Evolutionary conservation across 2,888 invertebrate species (phyloP).

Genomic region (Pollenia labialis): DNA sequence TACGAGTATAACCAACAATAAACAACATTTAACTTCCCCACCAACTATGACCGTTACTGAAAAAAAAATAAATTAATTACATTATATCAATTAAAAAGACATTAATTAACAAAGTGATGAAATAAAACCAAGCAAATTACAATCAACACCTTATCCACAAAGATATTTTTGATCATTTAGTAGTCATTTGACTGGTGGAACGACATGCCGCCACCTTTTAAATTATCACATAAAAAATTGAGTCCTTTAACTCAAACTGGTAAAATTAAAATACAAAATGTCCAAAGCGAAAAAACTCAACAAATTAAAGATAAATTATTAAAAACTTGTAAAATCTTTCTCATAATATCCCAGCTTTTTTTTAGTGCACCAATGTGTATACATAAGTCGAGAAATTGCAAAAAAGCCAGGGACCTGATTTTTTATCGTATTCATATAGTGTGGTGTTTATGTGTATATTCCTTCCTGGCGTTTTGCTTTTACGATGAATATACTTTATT

Average conservation of each 20-base stretch:
- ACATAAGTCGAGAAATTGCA: conserved; percentile 48
- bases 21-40: background rate
- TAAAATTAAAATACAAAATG: background rate
- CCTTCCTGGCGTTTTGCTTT: conserved; percentile 50
- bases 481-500: conserved; percentile 70
- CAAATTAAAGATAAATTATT: conserved; percentile 70
- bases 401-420: conserved; percentile 2
- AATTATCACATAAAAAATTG: conserved; percentile 20
- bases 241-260: background rate
- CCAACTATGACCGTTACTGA: background rate
- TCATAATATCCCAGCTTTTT: conserved; percentile 74
- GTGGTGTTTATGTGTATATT: conserved; percentile 74
- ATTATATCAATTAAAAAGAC: conserved; percentile 59
- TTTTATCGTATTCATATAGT: conserved; percentile 64
- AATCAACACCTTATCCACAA: conserved; percentile 6
- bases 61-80: conserved; percentile 51
- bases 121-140: background rate
- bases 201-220: conserved; percentile 47
- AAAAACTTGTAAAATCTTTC: conserved; percentile 55
- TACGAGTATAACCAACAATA: too few relatives aligned
- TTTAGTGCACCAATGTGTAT: conserved; percentile 73
- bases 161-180: background rate
- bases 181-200: background rate
- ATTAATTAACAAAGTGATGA: conserved; percentile 42
- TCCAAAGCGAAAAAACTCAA: background rate